phyloP scores from a whole-genome alignment of 2,888 invertebrate genomes.

The Cheilosia vernalis region DNA sequence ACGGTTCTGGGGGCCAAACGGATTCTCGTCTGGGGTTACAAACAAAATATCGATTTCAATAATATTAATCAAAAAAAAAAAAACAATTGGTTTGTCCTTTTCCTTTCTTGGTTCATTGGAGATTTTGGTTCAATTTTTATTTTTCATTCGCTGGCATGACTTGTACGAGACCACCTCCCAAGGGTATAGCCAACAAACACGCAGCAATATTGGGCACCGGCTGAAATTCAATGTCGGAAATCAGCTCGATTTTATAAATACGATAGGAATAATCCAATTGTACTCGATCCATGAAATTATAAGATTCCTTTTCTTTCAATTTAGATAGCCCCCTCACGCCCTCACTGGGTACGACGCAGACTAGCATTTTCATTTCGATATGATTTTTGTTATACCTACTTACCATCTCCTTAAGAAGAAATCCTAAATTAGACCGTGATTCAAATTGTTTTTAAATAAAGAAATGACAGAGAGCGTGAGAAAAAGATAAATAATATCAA shows the following conservation, averaged over 20 bases:
- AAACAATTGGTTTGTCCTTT: slow-evolving; percentile 57
- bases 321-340: background rate
- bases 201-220: slow-evolving; percentile 23
- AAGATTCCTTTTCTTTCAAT: background rate
- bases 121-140: slow-evolving; percentile 13
- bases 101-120: slow-evolving; percentile 33
- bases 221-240: slow-evolving; percentile 18
- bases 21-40: slow-evolving; percentile 20
- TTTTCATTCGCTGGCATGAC: slow-evolving; percentile 26
- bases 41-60: slow-evolving; percentile 60
- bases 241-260: slow-evolving; percentile 1
- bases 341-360: too few relatives aligned
- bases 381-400: too few relatives aligned
- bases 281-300: background rate
- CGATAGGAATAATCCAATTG: background rate
- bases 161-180: slow-evolving; percentile 23
- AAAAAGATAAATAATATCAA: too few relatives aligned
- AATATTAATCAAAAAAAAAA: slow-evolving; percentile 33
- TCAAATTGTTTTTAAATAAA: too few relatives aligned
- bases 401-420: too few relatives aligned
- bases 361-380: too few relatives aligned
- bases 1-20: background rate
- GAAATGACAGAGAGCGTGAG: too few relatives aligned
- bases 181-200: background rate
- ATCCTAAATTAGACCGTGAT: too few relatives aligned